phyloP scores from a whole-genome alignment of 1,140 invertebrate genomes.

The Andricus grossulariae region DNA sequence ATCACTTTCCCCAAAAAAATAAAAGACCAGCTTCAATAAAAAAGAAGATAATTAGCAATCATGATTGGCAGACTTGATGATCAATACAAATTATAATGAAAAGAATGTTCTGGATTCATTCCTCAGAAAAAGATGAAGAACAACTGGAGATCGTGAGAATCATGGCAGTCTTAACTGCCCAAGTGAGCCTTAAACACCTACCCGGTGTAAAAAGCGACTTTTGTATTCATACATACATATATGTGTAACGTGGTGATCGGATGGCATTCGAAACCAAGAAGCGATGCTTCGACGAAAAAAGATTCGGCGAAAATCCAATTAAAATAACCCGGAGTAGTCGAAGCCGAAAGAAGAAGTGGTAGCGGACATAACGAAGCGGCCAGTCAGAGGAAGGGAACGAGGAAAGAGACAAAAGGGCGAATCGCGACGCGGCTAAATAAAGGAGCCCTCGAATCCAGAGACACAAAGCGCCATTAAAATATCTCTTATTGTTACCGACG shows the following conservation, averaged over 20 bases:
- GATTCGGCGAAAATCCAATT: slow-evolving; percentile 75
- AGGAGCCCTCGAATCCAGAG: slow-evolving; percentile 52
- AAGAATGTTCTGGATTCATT: no score
- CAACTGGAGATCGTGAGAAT: slow-evolving; percentile 17
- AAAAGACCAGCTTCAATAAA: background rate
- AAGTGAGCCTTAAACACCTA: slow-evolving; percentile 25
- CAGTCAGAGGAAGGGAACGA: slow-evolving; percentile 36
- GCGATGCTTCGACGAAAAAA: slow-evolving; percentile 64
- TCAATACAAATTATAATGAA: no score
- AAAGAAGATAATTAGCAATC: background rate
- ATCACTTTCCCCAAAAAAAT: no score
- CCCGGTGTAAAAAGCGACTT: background rate
- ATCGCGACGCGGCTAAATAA: slow-evolving; percentile 49
- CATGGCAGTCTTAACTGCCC: slow-evolving; percentile 12
- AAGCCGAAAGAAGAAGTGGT: slow-evolving; percentile 36
- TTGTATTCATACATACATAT: slow-evolving; percentile 10
- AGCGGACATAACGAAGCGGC: slow-evolving; percentile 36
- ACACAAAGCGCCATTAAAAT: slow-evolving; percentile 74
- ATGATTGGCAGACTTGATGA: background rate
- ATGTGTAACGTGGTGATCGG: background rate
- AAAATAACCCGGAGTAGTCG: slow-evolving; percentile 67
- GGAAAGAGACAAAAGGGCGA: slow-evolving; percentile 56
- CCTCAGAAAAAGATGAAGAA: background rate
- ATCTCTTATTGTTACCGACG: slow-evolving; percentile 48
- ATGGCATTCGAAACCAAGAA: slow-evolving; percentile 26